Base-by-base conservation (phyloP, 2,888 invertebrate species). In the Hypselothyrea guttata region DNA sequence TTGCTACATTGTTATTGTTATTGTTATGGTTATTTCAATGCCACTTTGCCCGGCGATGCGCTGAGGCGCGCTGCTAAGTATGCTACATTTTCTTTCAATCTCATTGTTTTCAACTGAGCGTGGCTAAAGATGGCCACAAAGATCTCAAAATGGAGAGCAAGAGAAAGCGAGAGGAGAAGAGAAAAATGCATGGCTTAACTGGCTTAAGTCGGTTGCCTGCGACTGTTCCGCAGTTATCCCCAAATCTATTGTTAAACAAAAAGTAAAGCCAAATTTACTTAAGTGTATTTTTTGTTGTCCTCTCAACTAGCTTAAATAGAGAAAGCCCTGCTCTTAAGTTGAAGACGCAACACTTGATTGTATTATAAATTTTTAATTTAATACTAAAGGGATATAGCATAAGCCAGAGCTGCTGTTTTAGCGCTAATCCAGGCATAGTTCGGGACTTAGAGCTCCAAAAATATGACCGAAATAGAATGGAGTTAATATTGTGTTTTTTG, bases 21-120 rank as follows among this genome's bases (percentile, higher is more conserved):
- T 58, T 68, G 61, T 60, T 53, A 68, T 63, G 73, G 47, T 59
- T 64, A 57, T 76, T 81, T 84, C 82, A 86, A 81, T 84, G 86
- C 63, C 78, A 71, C 70, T 86, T 86, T 61, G 49, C 41, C 34
- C 27, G 75, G 33, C 42, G 49, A 46, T 44, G 64, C 53, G 67
- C 59, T 44, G 49, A 46, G 44, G 64, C 53, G 67, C 62, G 54
- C 75, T 61, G 64, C 68, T 81, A 78, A 86, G 84, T 76, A 69
- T 76, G 65, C 77, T 81, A 81, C 69, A 81, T 56, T 69, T 60
- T 60, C 60, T 55, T 79, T 75, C 63, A 68, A 61, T 72, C 57
- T 52, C 71, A 51, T 68, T 60, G 52, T 48, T 41, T 61, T 49
- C 15, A 47, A 52, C 46, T 41, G 15, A 12, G 16, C 13, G 44